phyloP scores from a whole-genome alignment of 2,797 vertebrate species.

The Pangasius krempfi region DNA sequence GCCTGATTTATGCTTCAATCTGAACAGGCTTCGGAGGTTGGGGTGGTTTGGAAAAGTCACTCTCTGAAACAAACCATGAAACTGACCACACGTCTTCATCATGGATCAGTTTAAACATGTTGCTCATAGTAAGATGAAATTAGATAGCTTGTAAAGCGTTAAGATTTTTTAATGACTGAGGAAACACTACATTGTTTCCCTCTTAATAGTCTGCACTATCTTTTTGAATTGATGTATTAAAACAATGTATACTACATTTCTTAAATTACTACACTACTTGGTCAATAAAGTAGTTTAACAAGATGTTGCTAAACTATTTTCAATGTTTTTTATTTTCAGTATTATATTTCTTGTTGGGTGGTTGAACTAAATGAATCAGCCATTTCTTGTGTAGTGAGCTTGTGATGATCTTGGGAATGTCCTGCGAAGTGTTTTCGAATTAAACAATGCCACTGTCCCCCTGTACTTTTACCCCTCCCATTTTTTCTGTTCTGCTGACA shows the following conservation, averaged over 20 bases:
- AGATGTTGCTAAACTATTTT: not conserved
- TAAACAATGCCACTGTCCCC: not conserved
- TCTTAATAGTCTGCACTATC: not conserved
- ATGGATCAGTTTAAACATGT: not conserved
- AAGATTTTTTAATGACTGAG: not conserved
- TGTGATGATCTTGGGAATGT: not conserved
- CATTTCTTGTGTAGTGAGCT: not conserved
- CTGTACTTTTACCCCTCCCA: conserved; percentile 4
- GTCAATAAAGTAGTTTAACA: not conserved
- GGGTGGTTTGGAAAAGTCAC: not conserved
- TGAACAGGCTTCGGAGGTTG: not conserved
- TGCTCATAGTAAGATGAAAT: not conserved
- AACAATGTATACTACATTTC: not conserved
- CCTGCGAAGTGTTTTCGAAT: too few species aligned
- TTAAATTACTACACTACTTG: not conserved
- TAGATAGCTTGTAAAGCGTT: not conserved
- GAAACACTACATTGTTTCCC: not conserved
- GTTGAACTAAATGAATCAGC: not conserved
- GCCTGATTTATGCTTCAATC: not conserved
- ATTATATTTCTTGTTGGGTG: not conserved
- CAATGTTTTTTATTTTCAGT: not conserved
- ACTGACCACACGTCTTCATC: not conserved
- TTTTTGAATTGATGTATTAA: not conserved
- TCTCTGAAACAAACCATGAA: not conserved
- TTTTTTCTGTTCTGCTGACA: conserved; percentile 32